These are phyloP conservation scores for Trichogramma evanescens DNA, from an alignment of 2,888 invertebrate species.

Conservation along the genomic window DNA sequence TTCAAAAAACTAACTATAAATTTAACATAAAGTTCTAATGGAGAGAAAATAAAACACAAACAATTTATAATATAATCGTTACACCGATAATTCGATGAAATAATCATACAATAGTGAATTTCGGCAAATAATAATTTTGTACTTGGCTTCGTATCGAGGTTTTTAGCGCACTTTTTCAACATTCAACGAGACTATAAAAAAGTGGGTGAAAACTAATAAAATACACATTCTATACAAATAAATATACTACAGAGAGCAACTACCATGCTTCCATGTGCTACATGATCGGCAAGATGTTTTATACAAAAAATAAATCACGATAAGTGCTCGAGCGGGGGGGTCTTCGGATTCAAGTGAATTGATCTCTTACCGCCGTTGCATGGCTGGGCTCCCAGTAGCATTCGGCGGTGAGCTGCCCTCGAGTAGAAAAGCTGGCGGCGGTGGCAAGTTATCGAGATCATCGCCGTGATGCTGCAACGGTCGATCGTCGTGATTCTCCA, in stretches of 20 bases:
- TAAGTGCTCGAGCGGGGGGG: neutral
- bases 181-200: too few species aligned
- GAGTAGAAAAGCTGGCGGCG: constrained; percentile 72
- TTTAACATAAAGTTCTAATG: neutral
- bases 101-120: too few species aligned
- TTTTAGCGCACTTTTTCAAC: too few species aligned
- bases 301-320: neutral
- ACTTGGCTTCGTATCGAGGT: too few species aligned
- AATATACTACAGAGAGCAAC: neutral
- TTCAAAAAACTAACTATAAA: neutral
- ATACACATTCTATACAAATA: too few species aligned
- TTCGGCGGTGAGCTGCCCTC: constrained; percentile 50
- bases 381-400: constrained; percentile 33
- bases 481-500: constrained; percentile 49
- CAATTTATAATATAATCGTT: too few species aligned
- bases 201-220: too few species aligned
- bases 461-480: constrained; percentile 23
- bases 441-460: constrained; percentile 60
- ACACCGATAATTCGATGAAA: too few species aligned
- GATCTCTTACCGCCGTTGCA: constrained; percentile 36
- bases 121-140: too few species aligned
- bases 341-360: neutral
- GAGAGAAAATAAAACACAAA: too few species aligned
- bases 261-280: too few species aligned
- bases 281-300: neutral